Base-by-base conservation (phyloP, 2,797 vertebrate genomes). In the Ictinia mississippiensis region DNA sequence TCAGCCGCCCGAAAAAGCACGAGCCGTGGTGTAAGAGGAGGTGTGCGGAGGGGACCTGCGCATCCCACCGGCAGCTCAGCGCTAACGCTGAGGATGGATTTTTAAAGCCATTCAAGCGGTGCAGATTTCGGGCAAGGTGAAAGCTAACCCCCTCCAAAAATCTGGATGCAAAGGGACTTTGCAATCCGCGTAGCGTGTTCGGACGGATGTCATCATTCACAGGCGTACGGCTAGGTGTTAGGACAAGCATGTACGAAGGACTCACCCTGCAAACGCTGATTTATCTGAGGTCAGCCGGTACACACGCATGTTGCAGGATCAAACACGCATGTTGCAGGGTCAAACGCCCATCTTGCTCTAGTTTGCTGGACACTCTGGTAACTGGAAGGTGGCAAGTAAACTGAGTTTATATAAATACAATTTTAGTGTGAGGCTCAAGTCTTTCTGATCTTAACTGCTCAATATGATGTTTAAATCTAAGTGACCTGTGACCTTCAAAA, bases 11-110 rank as follows among this genome's bases (percentile, higher is more conserved):
- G 0, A 50, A 73, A 19, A 13, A 65, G 15, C 35, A 22, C 42
- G 65, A 61, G 86, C 15, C 42, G 37, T 1, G 0, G 37, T 3
- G 1, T 37, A 52, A 53, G 44, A 35, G 47, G 67, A 56, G 29
- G 23, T 2, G 1, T 3, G 1, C 12, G 40, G 6, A 89, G 14
- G 35, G 21, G 22, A 50, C 4, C 18, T 6, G 0, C 4, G 22
- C 21, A 1, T 38, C n/a, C 15, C 5, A 2, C 10, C 4, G 2
- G 31, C 9, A 4, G 14, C 56, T 67, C 79, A 42, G 42, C 47
- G 25, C 38, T 12, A 33, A 44, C 2, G 5, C 58, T 9, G 59
- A 14, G 42, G 52, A 6, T 26, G 45, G 45, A 18, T 61, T 90
- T 72, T 90, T 29, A 23, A 47, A 65, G 21, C 29, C 3, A 9